These are phyloP conservation scores for Apamea epomidion DNA, from an alignment of 2,888 invertebrate species.

Conservation along the genomic window DNA sequence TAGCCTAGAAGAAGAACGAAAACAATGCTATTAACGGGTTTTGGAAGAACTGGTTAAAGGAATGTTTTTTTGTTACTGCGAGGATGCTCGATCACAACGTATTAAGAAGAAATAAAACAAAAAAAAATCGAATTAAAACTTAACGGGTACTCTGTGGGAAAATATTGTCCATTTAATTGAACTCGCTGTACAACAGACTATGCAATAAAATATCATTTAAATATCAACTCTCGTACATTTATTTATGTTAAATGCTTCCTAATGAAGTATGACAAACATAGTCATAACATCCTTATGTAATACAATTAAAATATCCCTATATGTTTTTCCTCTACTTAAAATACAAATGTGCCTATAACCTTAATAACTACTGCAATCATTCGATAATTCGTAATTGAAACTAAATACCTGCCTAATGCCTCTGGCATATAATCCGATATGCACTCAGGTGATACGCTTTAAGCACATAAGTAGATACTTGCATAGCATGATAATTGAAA, in stretches of 20 bases:
- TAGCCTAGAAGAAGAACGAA: slow-evolving; percentile 48
- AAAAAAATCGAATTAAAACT: slow-evolving; percentile 3
- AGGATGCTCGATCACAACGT: slow-evolving; percentile 13
- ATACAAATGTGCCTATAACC: not conserved
- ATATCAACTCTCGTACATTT: not conserved
- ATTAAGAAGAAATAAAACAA: slow-evolving; percentile 17
- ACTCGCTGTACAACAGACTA: not conserved
- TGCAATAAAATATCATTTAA: slow-evolving; percentile 7
- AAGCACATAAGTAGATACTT: slow-evolving; percentile 40
- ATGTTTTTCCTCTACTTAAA: not conserved
- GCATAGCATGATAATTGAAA: slow-evolving; percentile 54
- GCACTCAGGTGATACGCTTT: slow-evolving; percentile 48
- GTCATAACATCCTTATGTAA: slow-evolving; percentile 1
- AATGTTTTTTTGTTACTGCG: slow-evolving; percentile 30
- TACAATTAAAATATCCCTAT: not conserved
- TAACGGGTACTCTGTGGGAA: slow-evolving; percentile 23
- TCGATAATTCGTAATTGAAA: slow-evolving; percentile 39
- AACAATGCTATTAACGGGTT: slow-evolving; percentile 48
- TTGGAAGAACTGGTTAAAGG: slow-evolving; percentile 41
- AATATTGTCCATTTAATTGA: slow-evolving; percentile 14
- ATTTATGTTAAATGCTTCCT: slow-evolving; percentile 1
- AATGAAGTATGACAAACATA: slow-evolving; percentile 14
- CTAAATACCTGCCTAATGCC: slow-evolving; percentile 29
- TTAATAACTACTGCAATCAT: slow-evolving; percentile 6
- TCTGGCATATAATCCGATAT: slow-evolving; percentile 32